Percentiles rank a stretch among this genome's conserved stretches.
phyloP scores from a whole-genome alignment of 2,797 vertebrate species.

The Cynopterus sphinx region DNA sequence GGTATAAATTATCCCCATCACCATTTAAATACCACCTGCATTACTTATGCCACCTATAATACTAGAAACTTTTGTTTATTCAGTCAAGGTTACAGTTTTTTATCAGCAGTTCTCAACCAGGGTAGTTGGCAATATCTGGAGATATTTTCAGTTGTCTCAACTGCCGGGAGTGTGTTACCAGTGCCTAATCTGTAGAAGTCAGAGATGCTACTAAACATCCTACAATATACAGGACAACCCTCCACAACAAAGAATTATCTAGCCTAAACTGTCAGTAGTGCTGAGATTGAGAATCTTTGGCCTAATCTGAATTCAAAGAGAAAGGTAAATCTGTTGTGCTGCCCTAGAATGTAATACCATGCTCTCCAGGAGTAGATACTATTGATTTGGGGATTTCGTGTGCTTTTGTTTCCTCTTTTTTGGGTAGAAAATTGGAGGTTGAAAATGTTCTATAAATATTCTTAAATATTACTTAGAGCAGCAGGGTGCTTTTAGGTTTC shows the following conservation, averaged over 20 bases:
- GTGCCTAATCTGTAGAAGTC: not conserved
- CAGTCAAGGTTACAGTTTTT: not conserved
- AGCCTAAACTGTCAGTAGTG: not conserved
- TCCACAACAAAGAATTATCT: not conserved
- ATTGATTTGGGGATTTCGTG: not conserved
- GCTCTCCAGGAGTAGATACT: not conserved
- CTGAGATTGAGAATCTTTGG: not conserved
- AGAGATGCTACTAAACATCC: not conserved
- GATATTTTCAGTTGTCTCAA: not conserved
- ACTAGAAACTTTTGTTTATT: not conserved
- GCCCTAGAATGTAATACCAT: not conserved
- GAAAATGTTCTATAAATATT: conserved; percentile 3
- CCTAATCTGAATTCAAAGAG: not conserved
- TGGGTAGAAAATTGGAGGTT: not conserved
- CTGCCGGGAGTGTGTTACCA: not conserved
- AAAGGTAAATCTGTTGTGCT: not conserved
- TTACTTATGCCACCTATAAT: not conserved
- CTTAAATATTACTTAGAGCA: not conserved
- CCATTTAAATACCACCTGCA: not conserved
- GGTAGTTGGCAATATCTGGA: not conserved
- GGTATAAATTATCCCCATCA: not conserved
- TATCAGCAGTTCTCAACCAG: not conserved
- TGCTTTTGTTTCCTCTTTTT: not conserved
- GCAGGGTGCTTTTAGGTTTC: not conserved
- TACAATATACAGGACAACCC: not conserved